A percentile compares a stretch with the other conserved stretches of the same genome.
Evolutionary conservation across 2,113 vertebrate genomes (phyloP).

Genomic region (Indri indri): DNA sequence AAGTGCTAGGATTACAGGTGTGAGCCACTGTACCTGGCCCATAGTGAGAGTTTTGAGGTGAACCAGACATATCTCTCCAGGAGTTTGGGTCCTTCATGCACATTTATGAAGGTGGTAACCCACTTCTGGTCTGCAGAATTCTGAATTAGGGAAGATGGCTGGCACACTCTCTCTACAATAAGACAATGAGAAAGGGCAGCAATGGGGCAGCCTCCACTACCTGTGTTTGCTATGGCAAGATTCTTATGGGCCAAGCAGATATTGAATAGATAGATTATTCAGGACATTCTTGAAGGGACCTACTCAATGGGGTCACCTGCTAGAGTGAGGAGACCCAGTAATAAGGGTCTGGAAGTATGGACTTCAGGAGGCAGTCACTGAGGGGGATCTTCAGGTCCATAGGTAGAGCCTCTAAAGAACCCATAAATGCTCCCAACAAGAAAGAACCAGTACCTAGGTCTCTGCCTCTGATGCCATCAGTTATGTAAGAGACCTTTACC

Average conservation of each 20-base stretch:
- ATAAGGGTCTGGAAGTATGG: not conserved
- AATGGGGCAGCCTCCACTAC: not conserved
- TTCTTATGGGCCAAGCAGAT: not conserved
- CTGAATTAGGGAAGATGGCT: not conserved
- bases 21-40: no score
- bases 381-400: not conserved
- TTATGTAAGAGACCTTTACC: not conserved
- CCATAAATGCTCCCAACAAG: not conserved
- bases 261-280: not conserved
- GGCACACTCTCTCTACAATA: not conserved
- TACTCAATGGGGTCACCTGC: not conserved
- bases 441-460: not conserved
- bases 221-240: not conserved
- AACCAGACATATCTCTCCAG: not conserved
- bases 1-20: no score
- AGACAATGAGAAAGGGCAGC: not conserved
- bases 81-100: not conserved
- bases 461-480: not conserved
- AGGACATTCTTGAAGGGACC: not conserved
- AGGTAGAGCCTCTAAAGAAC: not conserved
- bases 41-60: not conserved
- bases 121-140: not conserved
- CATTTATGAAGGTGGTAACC: not conserved
- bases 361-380: not conserved
- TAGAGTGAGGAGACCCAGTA: not conserved